These are phyloP conservation scores for Anoura caudifer DNA, from an alignment of 2,113 vertebrate genomes.

Conservation along the genomic window DNA sequence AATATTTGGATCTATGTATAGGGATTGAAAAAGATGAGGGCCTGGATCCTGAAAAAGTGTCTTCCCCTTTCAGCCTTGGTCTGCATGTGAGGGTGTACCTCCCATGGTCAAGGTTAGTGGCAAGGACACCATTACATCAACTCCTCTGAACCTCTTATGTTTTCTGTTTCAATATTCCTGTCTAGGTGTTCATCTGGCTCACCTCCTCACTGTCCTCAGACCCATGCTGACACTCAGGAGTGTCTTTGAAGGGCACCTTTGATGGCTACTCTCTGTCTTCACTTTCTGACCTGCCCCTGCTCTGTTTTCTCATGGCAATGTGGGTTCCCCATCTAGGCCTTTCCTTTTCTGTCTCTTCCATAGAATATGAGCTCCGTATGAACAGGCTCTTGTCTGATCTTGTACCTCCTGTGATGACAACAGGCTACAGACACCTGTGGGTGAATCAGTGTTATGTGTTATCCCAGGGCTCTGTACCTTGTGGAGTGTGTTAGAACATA, in stretches of 20 bases:
- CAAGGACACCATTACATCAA: background rate
- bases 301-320: background rate
- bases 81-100: no score
- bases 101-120: background rate
- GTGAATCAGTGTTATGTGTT: fast-evolving
- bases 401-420: background rate
- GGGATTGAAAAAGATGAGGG: no score
- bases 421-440: background rate
- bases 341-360: background rate
- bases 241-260: background rate
- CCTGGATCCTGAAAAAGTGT: no score
- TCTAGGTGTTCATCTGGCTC: fast-evolving
- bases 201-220: background rate
- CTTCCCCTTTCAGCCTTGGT: no score
- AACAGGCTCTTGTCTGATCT: no score
- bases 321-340: background rate
- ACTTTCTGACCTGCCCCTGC: background rate
- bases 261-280: no score
- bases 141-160: fast-evolving
- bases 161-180: background rate
- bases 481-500: fast-evolving
- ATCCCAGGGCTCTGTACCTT: background rate
- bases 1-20: no score
- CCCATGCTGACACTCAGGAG: background rate
- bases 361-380: fast-evolving